phyloP scores from a whole-genome alignment of 2,888 invertebrate species.

The Sturmia bella region DNA sequence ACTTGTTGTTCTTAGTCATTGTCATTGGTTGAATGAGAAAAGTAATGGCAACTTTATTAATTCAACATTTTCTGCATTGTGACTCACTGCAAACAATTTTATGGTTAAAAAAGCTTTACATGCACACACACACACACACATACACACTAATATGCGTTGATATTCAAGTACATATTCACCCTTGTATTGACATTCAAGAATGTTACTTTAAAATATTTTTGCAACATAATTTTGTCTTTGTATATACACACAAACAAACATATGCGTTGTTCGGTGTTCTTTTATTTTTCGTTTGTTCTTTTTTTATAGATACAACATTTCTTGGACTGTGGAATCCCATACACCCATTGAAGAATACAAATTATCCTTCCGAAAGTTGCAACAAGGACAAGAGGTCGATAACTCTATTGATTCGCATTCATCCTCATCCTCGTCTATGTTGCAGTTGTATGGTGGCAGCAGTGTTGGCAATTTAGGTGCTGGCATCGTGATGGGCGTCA shows the following conservation, averaged over 20 bases:
- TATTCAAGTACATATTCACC: background rate
- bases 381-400: constrained; percentile 83
- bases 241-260: background rate
- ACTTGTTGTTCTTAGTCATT: constrained; percentile 60
- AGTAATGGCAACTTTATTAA: constrained; percentile 64
- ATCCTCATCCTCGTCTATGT: constrained; percentile 78
- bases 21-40: constrained; percentile 56
- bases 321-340: constrained; percentile 86
- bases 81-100: constrained; percentile 50
- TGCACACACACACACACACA: background rate
- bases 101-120: constrained; percentile 61
- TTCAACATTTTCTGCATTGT: constrained; percentile 66
- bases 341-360: constrained; percentile 87
- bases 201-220: constrained; percentile 48
- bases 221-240: constrained; percentile 57
- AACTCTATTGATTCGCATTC: constrained; percentile 81
- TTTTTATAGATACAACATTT: constrained; percentile 85
- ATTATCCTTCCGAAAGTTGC: constrained; percentile 85
- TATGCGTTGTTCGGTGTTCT: constrained; percentile 21
- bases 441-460: constrained; percentile 76
- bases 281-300: constrained; percentile 21
- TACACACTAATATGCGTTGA: background rate
- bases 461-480: constrained; percentile 63
- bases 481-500: constrained; percentile 70
- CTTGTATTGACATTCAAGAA: constrained; percentile 22